Conservation (phyloP, 1,140 invertebrate species). For the Hycleus cichorii region DNA sequence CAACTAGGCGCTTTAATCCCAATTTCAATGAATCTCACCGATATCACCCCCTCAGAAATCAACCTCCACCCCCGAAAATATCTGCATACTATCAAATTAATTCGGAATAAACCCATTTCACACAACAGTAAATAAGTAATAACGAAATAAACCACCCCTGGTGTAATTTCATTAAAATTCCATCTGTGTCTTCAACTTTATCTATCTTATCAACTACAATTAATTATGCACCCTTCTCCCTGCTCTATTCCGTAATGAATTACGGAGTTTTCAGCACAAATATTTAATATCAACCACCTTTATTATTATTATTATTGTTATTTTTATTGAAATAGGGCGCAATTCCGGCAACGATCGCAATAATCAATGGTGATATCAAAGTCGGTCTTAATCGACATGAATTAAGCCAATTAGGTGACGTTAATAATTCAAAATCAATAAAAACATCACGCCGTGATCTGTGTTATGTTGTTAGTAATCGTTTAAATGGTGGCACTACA, state of each 20-base stretch:
- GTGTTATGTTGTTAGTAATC: conserved; percentile 62
- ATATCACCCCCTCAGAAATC: too few relatives aligned
- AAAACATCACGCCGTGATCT: conserved; percentile 87
- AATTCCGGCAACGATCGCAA: conserved; percentile 90
- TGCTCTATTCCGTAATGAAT: background rate
- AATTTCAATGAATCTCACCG: too few relatives aligned
- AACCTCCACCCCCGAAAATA: too few relatives aligned
- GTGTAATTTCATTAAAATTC: too few relatives aligned
- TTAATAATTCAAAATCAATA: conserved; percentile 44
- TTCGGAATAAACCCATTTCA: too few relatives aligned
- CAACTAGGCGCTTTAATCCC: too few relatives aligned
- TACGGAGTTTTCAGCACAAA: background rate
- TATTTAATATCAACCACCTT: background rate
- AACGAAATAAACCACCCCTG: too few relatives aligned
- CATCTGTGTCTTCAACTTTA: too few relatives aligned
- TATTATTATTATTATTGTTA: background rate
- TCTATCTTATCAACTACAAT: too few relatives aligned
- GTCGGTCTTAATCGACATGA: conserved; percentile 66
- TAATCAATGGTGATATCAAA: conserved; percentile 76
- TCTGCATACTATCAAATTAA: background rate
- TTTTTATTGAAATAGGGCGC: conserved; percentile 53
- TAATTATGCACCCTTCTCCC: background rate
- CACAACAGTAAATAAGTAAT: too few relatives aligned
- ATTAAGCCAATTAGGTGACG: conserved; percentile 54
- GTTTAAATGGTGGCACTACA: conserved; percentile 86